Conservation (phyloP, 2,888 invertebrate species). For the Notocelia uddmanniana region DNA sequence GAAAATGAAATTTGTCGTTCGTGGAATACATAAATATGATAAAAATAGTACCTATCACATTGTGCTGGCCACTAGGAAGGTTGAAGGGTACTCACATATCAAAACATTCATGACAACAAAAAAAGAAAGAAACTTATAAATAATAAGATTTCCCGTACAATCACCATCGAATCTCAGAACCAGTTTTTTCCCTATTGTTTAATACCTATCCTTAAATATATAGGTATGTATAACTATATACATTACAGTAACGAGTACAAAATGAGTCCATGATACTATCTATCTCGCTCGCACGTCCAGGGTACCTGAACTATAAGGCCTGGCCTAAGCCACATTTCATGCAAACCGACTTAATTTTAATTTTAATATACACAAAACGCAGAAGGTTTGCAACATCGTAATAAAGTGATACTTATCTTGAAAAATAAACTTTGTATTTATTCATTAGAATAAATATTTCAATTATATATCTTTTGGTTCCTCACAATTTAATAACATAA, state of each 20-base stretch:
- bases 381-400: conserved; percentile 29
- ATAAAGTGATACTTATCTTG: background rate
- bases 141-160: background rate
- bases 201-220: conserved; percentile 28
- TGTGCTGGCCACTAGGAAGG: too few relatives aligned
- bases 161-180: conserved; percentile 25
- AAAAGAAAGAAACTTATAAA: background rate
- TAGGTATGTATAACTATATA: conserved; percentile 15
- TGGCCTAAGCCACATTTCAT: conserved; percentile 68
- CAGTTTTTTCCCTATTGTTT: conserved; percentile 29
- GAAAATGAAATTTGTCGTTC: too few relatives aligned
- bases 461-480: too few relatives aligned
- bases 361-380: background rate
- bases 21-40: too few relatives aligned
- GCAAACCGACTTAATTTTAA: conserved; percentile 54
- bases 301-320: conserved; percentile 72
- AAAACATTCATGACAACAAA: background rate
- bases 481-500: too few relatives aligned
- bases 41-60: too few relatives aligned
- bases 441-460: too few relatives aligned
- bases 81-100: too few relatives aligned
- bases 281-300: conserved; percentile 51
- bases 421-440: too few relatives aligned
- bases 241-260: conserved; percentile 42
- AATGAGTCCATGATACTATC: conserved; percentile 43